phyloP scores from a whole-genome alignment of 37 sponge, comb jelly and placozoan species.

The Eunapius fragilis region DNA sequence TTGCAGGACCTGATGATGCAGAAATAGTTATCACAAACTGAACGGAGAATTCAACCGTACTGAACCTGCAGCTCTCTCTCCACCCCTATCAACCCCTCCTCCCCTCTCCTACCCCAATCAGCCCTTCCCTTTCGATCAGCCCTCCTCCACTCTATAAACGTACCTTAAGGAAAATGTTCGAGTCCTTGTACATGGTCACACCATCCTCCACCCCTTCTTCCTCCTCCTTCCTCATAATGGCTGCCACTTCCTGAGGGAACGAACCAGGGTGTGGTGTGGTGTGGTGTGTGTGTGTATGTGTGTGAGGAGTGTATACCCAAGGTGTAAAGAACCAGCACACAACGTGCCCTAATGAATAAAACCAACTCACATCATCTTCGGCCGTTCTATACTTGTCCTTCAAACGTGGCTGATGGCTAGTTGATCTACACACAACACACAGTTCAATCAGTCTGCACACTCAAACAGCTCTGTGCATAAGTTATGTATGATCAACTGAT shows the following conservation, averaged over 20 bases:
- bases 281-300: background rate
- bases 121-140: no score
- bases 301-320: background rate
- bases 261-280: background rate
- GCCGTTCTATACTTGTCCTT: constrained; percentile 2
- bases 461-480: background rate
- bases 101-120: no score
- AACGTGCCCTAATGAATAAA: background rate
- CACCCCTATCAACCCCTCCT: no score
- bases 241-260: constrained; percentile 19
- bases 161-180: constrained; percentile 73
- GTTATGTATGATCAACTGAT: background rate
- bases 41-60: no score
- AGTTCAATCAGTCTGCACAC: background rate
- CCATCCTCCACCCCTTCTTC: background rate
- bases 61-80: no score
- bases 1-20: no score
- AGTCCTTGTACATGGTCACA: constrained; percentile 51
- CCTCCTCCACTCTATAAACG: no score
- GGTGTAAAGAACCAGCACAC: no score
- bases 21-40: no score
- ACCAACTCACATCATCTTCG: constrained; percentile 31
- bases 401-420: background rate
- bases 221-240: background rate
- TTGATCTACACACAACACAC: background rate